Evolutionary conservation across 2,888 invertebrate species (phyloP), one percentile per base, ranked within the genome.

Genomic region (Esperia sulphurella): DNA sequence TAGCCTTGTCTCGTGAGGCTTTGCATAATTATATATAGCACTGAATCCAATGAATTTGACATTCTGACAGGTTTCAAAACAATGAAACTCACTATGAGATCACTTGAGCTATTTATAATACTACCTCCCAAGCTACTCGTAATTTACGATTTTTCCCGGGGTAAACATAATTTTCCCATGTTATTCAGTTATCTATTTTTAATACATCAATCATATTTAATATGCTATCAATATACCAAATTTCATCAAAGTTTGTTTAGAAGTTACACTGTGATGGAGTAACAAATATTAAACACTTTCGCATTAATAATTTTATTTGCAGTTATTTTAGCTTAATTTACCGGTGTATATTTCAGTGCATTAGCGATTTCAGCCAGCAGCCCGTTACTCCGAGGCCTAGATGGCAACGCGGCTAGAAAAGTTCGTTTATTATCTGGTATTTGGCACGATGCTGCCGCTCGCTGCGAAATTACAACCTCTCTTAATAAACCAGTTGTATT

Each of bases 361-460:
- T 73, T 68, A 71, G 63, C 59, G 58, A 70, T 71, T 75, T 65
- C 65, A 61, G 58, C 53, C 53, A 56, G 55, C 57, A 59, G 58
- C 49, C 77, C 76, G 77, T 79, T 75, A 82, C 63, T 58, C 58
- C n/a, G 59, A 72, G 73, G 69, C 79, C 78, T 79, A 79, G 72
- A 78, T 80, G 75, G 71, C 63, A 75, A 77, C 65, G 73, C 72
- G 68, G 72, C 65, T 77, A 80, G 75, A 80, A 81, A 83, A 68
- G 68, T 74, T 66, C 63, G 35, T 49, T 52, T 49, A 44, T 45
- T 71, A 71, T 71, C 61, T 64, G 68, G 63, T 72, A 72, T 73
- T 71, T 70, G 71, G 69, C 67, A 71, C 68, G 63, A 68, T 63
- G 62, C 14, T 37, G 9, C 63, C 65, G 58, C 57, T 59, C 58